These are phyloP conservation scores for Pterocles orientalis DNA, from an alignment of 2,113 vertebrate species.

Conservation along the genomic window DNA sequence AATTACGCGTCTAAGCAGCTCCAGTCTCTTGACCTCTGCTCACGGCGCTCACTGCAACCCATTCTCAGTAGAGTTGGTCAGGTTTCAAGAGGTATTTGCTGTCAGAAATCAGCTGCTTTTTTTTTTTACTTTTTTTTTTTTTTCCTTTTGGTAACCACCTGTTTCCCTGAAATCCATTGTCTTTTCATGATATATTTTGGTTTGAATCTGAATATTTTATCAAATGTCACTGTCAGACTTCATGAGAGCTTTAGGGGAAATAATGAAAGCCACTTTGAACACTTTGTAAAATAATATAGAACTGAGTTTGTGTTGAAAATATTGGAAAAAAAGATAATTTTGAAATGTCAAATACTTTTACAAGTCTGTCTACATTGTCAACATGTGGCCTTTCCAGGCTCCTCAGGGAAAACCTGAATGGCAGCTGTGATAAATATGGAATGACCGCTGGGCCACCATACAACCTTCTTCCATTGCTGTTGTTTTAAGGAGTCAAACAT, in stretches of 20 bases:
- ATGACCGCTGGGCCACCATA: not conserved
- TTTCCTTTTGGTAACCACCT: not conserved
- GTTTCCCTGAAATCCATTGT: not conserved
- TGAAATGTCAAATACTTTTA: not conserved
- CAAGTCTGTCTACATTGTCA: not conserved
- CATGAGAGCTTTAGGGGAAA: not conserved
- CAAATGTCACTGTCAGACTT: not conserved
- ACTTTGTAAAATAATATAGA: not conserved
- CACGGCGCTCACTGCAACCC: not conserved
- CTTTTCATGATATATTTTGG: not conserved
- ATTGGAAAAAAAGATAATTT: not conserved
- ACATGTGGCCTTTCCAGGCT: not conserved
- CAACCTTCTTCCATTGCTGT: not conserved
- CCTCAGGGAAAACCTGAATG: not conserved
- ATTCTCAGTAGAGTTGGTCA: not conserved
- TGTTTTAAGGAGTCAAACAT: not conserved
- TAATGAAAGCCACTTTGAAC: not conserved
- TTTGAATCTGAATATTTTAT: not conserved
- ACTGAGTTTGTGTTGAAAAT: not conserved
- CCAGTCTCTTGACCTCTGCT: not conserved
- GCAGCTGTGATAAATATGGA: not conserved
- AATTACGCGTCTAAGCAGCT: not conserved
- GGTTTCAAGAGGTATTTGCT: not conserved
- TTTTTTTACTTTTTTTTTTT: not conserved
- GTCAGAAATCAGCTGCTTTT: not conserved